Evolutionary conservation across 2,113 vertebrate genomes (phyloP).

Genomic region (Gnathonemus echidnorhynchus): DNA sequence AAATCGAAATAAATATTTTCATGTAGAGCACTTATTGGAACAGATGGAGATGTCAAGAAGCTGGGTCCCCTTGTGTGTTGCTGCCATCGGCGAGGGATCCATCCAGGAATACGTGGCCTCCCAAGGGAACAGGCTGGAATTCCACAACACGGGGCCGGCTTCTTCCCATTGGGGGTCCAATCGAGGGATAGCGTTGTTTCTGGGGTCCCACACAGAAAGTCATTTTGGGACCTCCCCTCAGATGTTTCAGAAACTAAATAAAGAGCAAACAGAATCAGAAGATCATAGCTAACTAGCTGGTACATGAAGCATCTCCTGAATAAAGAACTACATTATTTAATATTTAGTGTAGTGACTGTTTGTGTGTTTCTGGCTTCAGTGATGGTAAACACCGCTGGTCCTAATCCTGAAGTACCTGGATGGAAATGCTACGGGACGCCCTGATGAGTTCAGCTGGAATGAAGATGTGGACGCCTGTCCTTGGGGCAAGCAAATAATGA

Average conservation of each 20-base stretch:
- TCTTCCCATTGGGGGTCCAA: neutral
- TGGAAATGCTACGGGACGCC: neutral
- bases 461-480: neutral
- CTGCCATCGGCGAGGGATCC: neutral
- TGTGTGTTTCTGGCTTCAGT: neutral
- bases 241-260: neutral
- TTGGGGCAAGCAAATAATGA: neutral
- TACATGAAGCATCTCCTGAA: neutral
- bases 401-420: neutral
- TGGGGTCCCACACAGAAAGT: neutral
- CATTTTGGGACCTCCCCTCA: neutral
- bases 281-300: neutral
- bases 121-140: neutral
- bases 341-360: neutral
- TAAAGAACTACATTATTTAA: neutral
- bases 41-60: neutral
- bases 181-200: neutral
- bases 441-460: neutral
- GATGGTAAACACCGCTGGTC: neutral
- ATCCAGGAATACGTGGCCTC: neutral
- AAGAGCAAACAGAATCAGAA: neutral
- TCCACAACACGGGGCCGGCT: neutral
- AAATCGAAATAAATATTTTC: neutral
- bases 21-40: conserved; percentile 7
- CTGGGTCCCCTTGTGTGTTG: neutral